Conservation (phyloP, 1,140 invertebrate genomes). For the Hypsibius dujardini region DNA sequence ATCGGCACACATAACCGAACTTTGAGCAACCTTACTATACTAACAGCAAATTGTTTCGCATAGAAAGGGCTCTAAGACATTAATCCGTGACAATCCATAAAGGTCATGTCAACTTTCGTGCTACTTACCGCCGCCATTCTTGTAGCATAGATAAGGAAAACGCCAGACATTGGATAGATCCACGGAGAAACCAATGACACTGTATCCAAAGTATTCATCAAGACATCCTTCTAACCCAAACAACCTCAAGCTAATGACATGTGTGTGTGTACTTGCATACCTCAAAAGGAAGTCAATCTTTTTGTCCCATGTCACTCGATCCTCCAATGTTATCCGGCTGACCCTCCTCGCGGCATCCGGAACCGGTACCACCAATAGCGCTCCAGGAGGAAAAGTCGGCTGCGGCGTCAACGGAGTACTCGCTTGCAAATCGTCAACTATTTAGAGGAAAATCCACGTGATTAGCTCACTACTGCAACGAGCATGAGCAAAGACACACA, state of each 20-base stretch:
- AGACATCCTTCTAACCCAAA: too few species aligned
- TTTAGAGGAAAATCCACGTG: too few species aligned
- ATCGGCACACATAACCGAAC: too few species aligned
- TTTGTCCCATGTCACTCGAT: conserved; percentile 62
- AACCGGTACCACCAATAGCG: neutral
- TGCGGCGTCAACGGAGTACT: neutral
- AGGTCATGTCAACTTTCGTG: too few species aligned
- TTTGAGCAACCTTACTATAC: too few species aligned
- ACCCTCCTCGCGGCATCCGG: neutral
- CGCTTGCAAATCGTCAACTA: neutral
- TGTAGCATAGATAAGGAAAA: conserved; percentile 41
- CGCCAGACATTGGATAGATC: conserved; percentile 79
- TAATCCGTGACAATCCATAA: too few species aligned
- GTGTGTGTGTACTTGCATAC: neutral
- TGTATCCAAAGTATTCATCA: neutral
- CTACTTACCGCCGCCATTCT: conserved; percentile 39
- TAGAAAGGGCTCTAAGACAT: too few species aligned
- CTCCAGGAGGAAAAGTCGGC: neutral
- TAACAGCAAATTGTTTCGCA: too few species aligned
- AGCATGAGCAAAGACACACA: too few species aligned
- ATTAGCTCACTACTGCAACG: too few species aligned
- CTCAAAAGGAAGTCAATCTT: conserved; percentile 79
- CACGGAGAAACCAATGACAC: conserved; percentile 71
- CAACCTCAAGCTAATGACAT: too few species aligned
- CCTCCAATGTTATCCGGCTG: conserved; percentile 32